These are phyloP conservation scores for Ataeniobius toweri DNA, from an alignment of 2,797 vertebrate species.

Conservation along the genomic window DNA sequence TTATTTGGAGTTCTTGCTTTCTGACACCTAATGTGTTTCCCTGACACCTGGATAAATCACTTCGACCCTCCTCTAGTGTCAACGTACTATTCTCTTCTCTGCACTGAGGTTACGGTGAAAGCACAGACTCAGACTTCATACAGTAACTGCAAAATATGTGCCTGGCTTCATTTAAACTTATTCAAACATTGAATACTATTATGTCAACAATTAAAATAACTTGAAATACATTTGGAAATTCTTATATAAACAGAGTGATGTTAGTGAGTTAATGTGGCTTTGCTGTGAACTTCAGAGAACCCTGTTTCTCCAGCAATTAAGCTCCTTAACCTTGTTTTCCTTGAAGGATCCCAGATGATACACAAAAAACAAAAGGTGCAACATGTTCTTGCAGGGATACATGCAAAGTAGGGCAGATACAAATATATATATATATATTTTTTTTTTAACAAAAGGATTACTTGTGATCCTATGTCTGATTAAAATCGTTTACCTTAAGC, in stretches of 20 bases:
- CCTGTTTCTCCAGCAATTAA: conserved; percentile 27
- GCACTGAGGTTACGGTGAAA: not conserved
- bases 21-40: conserved; percentile 37
- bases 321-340: conserved; percentile 31
- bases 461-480: conserved; percentile 17
- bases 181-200: conserved; percentile 1
- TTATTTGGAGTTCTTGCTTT: conserved; percentile 60
- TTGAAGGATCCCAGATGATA: conserved; percentile 41
- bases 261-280: conserved; percentile 17
- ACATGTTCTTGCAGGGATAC: conserved; percentile 5
- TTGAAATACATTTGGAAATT: not conserved
- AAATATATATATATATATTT: not conserved
- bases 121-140: conserved; percentile 2
- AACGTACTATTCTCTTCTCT: not conserved
- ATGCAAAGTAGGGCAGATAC: not conserved
- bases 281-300: conserved; percentile 35
- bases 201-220: not conserved
- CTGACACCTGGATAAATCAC: conserved; percentile 54
- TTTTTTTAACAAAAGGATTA: conserved; percentile 8
- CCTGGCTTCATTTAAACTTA: conserved; percentile 1
- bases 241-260: conserved; percentile 22
- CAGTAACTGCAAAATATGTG: not conserved
- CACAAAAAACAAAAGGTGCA: conserved; percentile 27
- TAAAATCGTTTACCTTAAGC: conserved; percentile 77
- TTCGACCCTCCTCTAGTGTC: conserved; percentile 6